Evolutionary conservation across 2,888 invertebrate genomes (phyloP), one percentile per base, ranked within the genome.

Genomic region (Papilio gigon): DNA sequence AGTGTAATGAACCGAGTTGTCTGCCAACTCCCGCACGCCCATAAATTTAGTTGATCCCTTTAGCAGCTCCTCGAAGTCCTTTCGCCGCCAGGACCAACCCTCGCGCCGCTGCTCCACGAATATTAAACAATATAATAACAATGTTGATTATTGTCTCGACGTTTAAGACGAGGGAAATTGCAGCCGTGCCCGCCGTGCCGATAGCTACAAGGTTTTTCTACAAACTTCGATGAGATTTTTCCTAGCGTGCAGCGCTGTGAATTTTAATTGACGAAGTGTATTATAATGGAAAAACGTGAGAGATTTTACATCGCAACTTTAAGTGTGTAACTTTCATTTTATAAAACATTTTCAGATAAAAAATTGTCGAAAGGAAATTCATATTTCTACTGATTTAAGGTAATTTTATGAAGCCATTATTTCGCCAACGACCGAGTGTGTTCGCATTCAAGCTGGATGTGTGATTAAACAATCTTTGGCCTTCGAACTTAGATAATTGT

Each of bases 131-230:
- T 81, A 80, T 83, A 81, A 83, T 86, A 87, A 86, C 84, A 81
- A 79, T 77, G 78, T 79, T 84, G 86, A 88, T 88, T 85, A 88
- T 87, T 87, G 87, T 84, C 79, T 77, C 77, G 79, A 78, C 83
- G 81, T 84, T 85, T 85, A 85, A 86, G 85, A 81, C 80, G 78
- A 80, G 82, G 82, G 82, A 87, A 86, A 80, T 86, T 81, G 81
- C 65, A 73, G 75, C 80, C 86, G 87, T 85, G 87, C 83, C 78
- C 75, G 71, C 74, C 81, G 78, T 85, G 76, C 77, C 72, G 78
- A 82, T 79, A 77, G 75, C 72, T 63, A 66, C 63, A 60, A 70
- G 73, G 75, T 75, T 73, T 77, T 79, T 74, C 83, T 84, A 80
- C 76, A 77, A 84, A 86, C 80, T 87, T 84, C 80, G 79, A 86